Evolutionary conservation across 2,888 invertebrate species (phyloP), one percentile per base, ranked within the genome.

Genomic region (Zaprionus bogoriensis): DNA sequence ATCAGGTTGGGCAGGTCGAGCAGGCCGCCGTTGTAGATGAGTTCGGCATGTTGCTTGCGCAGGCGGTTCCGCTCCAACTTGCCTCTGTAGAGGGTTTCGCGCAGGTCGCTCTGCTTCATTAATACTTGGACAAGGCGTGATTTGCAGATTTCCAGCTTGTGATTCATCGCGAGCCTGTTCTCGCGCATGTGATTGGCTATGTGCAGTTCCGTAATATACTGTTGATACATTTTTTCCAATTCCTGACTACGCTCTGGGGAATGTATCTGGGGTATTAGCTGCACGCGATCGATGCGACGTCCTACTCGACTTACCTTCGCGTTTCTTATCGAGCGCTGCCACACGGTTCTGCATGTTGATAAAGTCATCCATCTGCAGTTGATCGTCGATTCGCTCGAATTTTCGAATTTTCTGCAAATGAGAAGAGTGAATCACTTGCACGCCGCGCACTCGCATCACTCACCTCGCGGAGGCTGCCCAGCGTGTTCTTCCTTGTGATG

Each of bases 1-100:
- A 90, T 69, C 2, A 90, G 66, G 0, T 72, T 64, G 0, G 89
- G 89, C 61, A 89, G 89, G 30, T 87, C 74, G 2, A 90, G 60
- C 0, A 90, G 67, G 1, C 90, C 90, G 20, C 88, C 80, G 32
- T 88, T 74, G 12, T 64, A 78, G 46, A 77, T 85, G 0, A 89
- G 53, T 2, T 85, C 86, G 10, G 45, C 59, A 0, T 79, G 74
- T 38, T 71, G 60, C 2, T 74, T 74, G 0, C 86, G 74, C 3
- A 88, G 55, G 0, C 14, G 12, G 9, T 52, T 77, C 0, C 82
- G 85, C 10, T 84, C 52, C 10, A 86, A 12, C 58, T 90, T 89
- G 7, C 75, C 54, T 0, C 62, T 7, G 32, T 75, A 79, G 0
- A 89, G 60, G 0, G 5, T n/a, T 10, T 76, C 74, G 2, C 89